Evolutionary conservation across 2,888 invertebrate species (phyloP).

Genomic region (Sesamia inferens): DNA sequence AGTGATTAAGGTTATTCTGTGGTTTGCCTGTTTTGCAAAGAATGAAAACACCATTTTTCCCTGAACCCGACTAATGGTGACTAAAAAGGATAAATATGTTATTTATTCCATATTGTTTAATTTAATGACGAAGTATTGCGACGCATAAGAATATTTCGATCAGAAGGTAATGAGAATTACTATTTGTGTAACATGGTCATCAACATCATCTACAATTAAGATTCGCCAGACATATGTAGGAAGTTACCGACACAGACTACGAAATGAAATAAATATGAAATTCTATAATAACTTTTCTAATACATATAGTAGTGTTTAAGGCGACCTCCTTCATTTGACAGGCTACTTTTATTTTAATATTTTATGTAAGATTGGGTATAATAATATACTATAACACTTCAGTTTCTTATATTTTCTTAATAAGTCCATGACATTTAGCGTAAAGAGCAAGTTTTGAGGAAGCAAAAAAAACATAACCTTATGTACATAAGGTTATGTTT

Average conservation of each 20-base stretch:
- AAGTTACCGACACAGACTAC: neutral
- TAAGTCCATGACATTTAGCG: slow-evolving; percentile 58
- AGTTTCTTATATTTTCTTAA: slow-evolving; percentile 13
- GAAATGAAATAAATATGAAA: neutral
- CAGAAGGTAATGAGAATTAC: slow-evolving; percentile 1
- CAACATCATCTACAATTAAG: too few relatives aligned
- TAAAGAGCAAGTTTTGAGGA: slow-evolving; percentile 55
- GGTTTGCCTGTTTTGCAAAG: slow-evolving; percentile 83
- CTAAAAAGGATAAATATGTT: slow-evolving; percentile 66
- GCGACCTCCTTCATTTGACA: slow-evolving; percentile 1
- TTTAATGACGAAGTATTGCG: slow-evolving; percentile 59
- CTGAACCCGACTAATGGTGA: slow-evolving; percentile 62
- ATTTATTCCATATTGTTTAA: slow-evolving; percentile 59
- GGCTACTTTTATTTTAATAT: slow-evolving; percentile 2
- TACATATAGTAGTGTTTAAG: neutral
- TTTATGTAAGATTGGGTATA: neutral
- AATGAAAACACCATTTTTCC: slow-evolving; percentile 69
- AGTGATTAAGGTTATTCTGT: slow-evolving; percentile 65
- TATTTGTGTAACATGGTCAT: slow-evolving; percentile 23
- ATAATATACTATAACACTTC: slow-evolving; percentile 1
- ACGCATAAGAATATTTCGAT: slow-evolving; percentile 31
- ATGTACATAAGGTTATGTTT: too few relatives aligned
- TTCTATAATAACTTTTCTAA: neutral
- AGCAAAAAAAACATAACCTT: slow-evolving; percentile 50
- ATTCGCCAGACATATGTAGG: neutral